Evolutionary conservation across 2,113 vertebrate genomes (phyloP).

Genomic region (Scartelaos histophorus): DNA sequence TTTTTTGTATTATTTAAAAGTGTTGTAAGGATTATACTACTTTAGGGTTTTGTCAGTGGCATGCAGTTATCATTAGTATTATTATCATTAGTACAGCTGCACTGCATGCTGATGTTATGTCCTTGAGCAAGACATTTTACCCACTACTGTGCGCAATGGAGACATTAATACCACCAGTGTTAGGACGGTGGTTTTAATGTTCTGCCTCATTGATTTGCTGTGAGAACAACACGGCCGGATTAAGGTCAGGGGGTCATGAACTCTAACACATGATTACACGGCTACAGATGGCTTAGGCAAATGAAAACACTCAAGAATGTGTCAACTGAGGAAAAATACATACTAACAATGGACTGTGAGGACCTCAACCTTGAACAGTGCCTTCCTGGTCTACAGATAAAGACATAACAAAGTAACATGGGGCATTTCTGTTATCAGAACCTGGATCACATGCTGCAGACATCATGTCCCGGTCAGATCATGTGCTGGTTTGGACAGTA

Average conservation of each 20-base stretch:
- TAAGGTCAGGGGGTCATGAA: constrained; percentile 15
- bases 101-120: neutral
- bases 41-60: too few species aligned
- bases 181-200: neutral
- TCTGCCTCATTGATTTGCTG: neutral
- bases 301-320: constrained; percentile 1
- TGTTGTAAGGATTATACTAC: too few species aligned
- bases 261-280: constrained; percentile 1
- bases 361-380: constrained; percentile 4
- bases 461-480: constrained; percentile 17
- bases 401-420: neutral
- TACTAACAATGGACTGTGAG: neutral
- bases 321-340: neutral
- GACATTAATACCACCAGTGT: neutral
- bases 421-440: neutral
- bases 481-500: neutral
- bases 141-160: too few species aligned
- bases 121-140: neutral
- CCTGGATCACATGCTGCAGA: constrained; percentile 19
- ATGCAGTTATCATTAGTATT: too few species aligned
- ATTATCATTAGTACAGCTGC: too few species aligned
- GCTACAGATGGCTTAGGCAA: constrained; percentile 1
- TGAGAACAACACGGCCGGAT: constrained; percentile 7
- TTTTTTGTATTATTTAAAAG: too few species aligned
- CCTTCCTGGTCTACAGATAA: neutral